These are phyloP conservation scores for Forpus xanthops DNA, from an alignment of 2,797 vertebrate genomes.

Conservation along the genomic window DNA sequence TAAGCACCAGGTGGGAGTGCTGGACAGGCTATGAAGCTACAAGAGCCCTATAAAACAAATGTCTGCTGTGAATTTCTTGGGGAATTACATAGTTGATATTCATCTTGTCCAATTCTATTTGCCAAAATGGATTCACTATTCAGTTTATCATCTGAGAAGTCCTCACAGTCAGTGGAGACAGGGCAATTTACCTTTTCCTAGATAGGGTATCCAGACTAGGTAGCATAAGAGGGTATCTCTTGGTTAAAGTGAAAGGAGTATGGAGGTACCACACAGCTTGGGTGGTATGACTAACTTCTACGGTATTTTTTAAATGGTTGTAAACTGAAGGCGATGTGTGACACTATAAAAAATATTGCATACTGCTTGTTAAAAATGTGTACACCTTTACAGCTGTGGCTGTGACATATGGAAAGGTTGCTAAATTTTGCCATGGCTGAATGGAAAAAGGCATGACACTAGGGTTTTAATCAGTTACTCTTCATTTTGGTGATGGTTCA, in stretches of 20 bases:
- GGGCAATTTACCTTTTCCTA: not conserved
- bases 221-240: fast-evolving
- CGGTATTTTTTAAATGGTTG: not conserved
- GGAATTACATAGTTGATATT: not conserved
- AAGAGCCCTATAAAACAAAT: conserved; percentile 8
- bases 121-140: not conserved
- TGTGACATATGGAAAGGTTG: not conserved
- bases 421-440: not conserved
- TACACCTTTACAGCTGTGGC: not conserved
- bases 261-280: not conserved
- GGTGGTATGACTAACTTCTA: not conserved
- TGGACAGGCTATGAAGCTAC: not conserved
- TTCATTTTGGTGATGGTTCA: not conserved
- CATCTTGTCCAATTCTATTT: not conserved
- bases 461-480: not conserved
- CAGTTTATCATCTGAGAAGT: not conserved
- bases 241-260: not conserved
- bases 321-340: not conserved
- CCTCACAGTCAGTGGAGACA: not conserved
- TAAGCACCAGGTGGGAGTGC: not conserved
- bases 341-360: not conserved
- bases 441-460: not conserved
- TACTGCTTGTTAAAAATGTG: not conserved
- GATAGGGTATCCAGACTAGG: not conserved
- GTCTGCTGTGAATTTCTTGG: not conserved